Evolutionary conservation across 37 sponge, comb jelly and placozoan species (phyloP).

Genomic region (Sycon ciliatum): DNA sequence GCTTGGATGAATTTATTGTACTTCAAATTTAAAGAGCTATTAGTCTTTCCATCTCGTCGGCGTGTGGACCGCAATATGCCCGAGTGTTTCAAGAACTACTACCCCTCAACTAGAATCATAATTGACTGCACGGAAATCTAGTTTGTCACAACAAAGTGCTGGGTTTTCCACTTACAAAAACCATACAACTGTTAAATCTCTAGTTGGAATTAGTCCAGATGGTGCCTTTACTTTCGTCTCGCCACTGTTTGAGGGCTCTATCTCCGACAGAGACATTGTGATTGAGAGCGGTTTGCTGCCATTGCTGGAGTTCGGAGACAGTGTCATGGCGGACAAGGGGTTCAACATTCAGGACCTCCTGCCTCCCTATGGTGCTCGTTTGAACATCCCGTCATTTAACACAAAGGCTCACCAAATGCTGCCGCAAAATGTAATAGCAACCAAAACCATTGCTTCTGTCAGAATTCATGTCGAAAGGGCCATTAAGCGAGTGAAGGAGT

Average conservation of each 20-base stretch:
- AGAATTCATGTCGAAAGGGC: conserved; percentile 13
- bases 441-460: conserved; percentile 18
- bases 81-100: conserved; percentile 11
- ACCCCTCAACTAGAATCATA: conserved; percentile 18
- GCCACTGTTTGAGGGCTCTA: conserved; percentile 10
- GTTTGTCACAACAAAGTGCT: no score
- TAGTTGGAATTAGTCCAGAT: conserved; percentile 13
- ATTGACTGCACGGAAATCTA: conserved; percentile 15
- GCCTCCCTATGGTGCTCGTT: conserved; percentile 10
- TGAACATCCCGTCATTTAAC: conserved; percentile 21
- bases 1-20: conserved; percentile 25
- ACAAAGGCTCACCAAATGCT: no score
- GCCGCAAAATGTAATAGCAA: not conserved
- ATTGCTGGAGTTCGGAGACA: no score
- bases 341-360: conserved; percentile 16
- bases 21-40: conserved; percentile 6
- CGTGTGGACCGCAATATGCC: conserved; percentile 10
- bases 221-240: conserved; percentile 1
- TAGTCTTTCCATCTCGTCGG: not conserved
- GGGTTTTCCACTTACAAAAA: no score
- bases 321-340: no score
- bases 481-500: no score
- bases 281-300: not conserved
- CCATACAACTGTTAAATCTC: conserved; percentile 18
- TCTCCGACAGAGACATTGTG: conserved; percentile 15